A percentile compares a stretch with the other conserved stretches of the same genome.
Evolutionary conservation across 2,888 invertebrate species (phyloP).

Genomic region (Latrodectus elegans): DNA sequence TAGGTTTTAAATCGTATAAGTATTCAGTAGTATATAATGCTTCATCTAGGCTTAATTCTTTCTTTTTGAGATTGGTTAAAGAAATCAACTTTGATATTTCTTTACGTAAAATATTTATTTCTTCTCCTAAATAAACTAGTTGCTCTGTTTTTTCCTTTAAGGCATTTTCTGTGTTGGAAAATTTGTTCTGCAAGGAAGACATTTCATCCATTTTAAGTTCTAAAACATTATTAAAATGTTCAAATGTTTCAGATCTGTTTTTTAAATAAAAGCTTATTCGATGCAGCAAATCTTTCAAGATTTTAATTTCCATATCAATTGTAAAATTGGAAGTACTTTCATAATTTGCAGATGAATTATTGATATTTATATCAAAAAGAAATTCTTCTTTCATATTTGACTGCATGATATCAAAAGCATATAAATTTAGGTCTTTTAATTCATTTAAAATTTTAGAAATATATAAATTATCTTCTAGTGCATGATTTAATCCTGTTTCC

Average conservation of each 20-base stretch:
- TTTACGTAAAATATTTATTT: constrained; percentile 8
- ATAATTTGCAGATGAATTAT: not conserved
- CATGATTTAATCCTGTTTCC: too few relatives aligned
- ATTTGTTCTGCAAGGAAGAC: not conserved
- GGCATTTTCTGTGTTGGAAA: not conserved
- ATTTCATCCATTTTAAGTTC: constrained; percentile 13
- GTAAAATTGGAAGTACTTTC: not conserved
- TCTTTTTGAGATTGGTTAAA: not conserved
- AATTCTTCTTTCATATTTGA: constrained; percentile 19
- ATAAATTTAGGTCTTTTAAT: constrained; percentile 8
- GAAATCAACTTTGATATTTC: not conserved
- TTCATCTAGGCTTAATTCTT: not conserved
- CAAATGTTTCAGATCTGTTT: not conserved
- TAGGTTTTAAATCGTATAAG: not conserved
- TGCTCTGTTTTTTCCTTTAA: constrained; percentile 11
- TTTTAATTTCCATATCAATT: constrained; percentile 12
- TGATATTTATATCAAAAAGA: not conserved
- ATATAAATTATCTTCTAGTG: too few relatives aligned
- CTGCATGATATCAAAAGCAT: constrained; percentile 31
- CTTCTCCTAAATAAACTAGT: not conserved
- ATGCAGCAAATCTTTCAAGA: constrained; percentile 17
- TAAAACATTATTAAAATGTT: constrained; percentile 14
- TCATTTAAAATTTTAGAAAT: constrained; percentile 16
- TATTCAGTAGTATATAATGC: constrained; percentile 1
- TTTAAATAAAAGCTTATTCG: constrained; percentile 25